Conservation (phyloP, 2,888 invertebrate species). For the Eremobia ochroleuca region DNA sequence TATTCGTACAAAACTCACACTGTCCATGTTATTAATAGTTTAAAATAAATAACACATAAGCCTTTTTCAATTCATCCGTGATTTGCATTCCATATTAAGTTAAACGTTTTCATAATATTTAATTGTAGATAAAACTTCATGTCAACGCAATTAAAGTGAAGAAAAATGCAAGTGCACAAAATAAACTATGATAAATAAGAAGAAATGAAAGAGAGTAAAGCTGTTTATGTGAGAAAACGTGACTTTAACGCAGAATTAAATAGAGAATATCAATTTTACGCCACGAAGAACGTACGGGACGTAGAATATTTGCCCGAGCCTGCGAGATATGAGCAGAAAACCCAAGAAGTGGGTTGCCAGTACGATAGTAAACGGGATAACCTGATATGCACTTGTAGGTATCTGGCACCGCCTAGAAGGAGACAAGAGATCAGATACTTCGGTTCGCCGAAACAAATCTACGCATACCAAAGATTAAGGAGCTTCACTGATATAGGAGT, state of each 20-base stretch:
- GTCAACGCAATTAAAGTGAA: slow-evolving; percentile 50
- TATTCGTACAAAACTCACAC: not conserved
- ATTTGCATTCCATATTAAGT: not conserved
- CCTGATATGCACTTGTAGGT: slow-evolving; percentile 70
- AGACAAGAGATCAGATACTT: slow-evolving; percentile 69
- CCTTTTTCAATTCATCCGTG: not conserved
- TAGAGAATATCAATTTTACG: slow-evolving; percentile 48
- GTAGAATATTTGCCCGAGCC: slow-evolving; percentile 29
- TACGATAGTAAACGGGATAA: slow-evolving; percentile 73
- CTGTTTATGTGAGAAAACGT: slow-evolving; percentile 74
- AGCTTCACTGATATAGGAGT: slow-evolving; percentile 79
- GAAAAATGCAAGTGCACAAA: slow-evolving; percentile 56
- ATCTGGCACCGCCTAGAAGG: slow-evolving; percentile 54
- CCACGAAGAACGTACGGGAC: slow-evolving; percentile 50
- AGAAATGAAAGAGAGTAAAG: slow-evolving; percentile 80
- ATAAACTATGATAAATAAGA: slow-evolving; percentile 78
- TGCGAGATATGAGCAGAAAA: slow-evolving; percentile 57
- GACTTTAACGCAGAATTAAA: slow-evolving; percentile 58
- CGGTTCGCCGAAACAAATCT: slow-evolving; percentile 70
- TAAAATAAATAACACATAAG: too few species aligned
- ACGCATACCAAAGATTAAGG: slow-evolving; percentile 71
- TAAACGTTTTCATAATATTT: not conserved
- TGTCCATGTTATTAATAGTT: not conserved
- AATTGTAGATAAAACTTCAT: slow-evolving; percentile 29
- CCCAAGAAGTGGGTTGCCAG: slow-evolving; percentile 75